These are phyloP conservation scores for Apotomis capreana DNA, from an alignment of 2,888 invertebrate species.

Conservation along the genomic window DNA sequence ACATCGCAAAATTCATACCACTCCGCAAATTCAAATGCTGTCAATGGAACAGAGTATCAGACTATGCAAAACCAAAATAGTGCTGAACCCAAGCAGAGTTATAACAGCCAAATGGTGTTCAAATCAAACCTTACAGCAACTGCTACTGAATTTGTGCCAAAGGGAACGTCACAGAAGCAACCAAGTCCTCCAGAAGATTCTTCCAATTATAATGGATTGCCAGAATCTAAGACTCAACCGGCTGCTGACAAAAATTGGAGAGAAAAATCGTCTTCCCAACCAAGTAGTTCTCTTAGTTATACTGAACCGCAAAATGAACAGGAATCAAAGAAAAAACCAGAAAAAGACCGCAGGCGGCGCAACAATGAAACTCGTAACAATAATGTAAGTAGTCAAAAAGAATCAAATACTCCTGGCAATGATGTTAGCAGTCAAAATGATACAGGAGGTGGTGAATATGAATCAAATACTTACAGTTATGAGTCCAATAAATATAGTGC, in stretches of 20 bases:
- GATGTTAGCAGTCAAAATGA: conserved; percentile 24
- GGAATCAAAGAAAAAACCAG: conserved; percentile 62
- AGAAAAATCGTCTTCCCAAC: conserved; percentile 28
- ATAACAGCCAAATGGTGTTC: conserved; percentile 64
- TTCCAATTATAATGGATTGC: conserved; percentile 48
- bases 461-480: conserved; percentile 30
- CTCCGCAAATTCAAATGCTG: conserved; percentile 53
- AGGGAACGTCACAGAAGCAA: conserved; percentile 56
- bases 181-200: conserved; percentile 54
- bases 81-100: conserved; percentile 51
- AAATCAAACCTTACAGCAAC: conserved; percentile 82
- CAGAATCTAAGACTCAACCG: conserved; percentile 46
- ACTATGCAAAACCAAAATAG: conserved; percentile 58
- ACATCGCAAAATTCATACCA: conserved; percentile 61
- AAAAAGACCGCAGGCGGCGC: conserved; percentile 33
- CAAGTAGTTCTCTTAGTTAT: conserved; percentile 42
- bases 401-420: conserved; percentile 29
- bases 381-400: conserved; percentile 30
- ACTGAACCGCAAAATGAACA: conserved; percentile 51
- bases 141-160: conserved; percentile 84
- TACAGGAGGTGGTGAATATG: conserved; percentile 28
- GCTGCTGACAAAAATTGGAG: conserved; percentile 29
- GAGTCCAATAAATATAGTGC: conserved; percentile 19
- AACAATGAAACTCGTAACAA: conserved; percentile 31
- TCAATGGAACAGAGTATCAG: conserved; percentile 59